Percentiles rank a stretch among this genome's conserved stretches.
phyloP scores from a whole-genome alignment of 2,888 invertebrate species.

The Cerastis rubricosa region DNA sequence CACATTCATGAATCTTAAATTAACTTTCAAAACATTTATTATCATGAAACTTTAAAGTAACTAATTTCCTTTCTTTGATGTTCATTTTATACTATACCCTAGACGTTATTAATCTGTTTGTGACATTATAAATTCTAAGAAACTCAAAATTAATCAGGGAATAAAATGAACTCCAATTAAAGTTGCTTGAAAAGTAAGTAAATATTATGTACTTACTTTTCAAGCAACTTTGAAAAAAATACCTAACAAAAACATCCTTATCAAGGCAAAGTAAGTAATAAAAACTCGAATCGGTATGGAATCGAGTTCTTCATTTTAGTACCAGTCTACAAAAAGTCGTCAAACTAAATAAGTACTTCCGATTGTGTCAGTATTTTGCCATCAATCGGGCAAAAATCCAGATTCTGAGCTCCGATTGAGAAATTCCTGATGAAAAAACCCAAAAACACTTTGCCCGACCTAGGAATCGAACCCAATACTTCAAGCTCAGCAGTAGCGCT shows the following conservation, averaged over 20 bases:
- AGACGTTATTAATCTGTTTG: background rate
- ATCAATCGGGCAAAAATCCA: background rate
- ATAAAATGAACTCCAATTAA: conserved; percentile 26
- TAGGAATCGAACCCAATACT: background rate
- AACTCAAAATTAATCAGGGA: background rate
- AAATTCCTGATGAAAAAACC: background rate
- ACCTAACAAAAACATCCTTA: background rate
- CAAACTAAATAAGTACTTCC: conserved; percentile 18
- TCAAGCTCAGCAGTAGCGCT: background rate
- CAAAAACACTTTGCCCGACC: background rate
- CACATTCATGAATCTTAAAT: conserved; percentile 17
- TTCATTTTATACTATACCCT: background rate
- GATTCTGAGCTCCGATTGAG: background rate
- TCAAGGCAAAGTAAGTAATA: background rate
- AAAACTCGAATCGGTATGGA: background rate
- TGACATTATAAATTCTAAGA: background rate
- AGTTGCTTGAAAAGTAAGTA: no score
- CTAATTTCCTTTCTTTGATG: conserved; percentile 23
- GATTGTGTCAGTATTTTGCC: conserved; percentile 31
- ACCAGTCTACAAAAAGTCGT: background rate
- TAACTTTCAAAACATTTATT: conserved; percentile 19
- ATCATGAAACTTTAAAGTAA: background rate
- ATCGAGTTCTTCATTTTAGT: background rate
- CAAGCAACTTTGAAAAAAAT: background rate
- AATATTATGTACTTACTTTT: no score